These are phyloP conservation scores for Phalacrocorax aristotelis DNA, from an alignment of 2,113 vertebrate genomes.

Conservation along the genomic window DNA sequence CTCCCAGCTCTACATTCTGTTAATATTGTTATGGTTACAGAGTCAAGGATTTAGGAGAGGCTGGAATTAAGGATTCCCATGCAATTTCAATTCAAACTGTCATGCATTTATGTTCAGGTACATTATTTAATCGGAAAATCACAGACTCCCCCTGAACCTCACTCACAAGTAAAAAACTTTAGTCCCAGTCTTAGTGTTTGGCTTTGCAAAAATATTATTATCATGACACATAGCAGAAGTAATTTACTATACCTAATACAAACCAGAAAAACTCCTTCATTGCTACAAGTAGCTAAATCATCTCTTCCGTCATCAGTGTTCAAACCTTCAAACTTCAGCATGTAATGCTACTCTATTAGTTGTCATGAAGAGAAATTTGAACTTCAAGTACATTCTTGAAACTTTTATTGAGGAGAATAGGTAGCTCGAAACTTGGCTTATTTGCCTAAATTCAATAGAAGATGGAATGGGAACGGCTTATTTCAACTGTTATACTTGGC, in stretches of 20 bases:
- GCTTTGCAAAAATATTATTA: neutral
- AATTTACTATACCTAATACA: neutral
- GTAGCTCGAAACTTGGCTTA: neutral
- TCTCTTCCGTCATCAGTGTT: neutral
- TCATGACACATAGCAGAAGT: neutral
- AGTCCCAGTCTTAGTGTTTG: neutral
- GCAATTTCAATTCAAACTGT: neutral
- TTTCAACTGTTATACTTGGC: neutral
- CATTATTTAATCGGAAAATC: neutral
- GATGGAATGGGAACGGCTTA: neutral
- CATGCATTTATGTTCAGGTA: neutral
- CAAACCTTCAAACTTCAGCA: neutral
- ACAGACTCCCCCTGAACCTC: neutral
- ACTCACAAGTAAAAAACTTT: neutral
- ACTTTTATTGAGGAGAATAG: neutral
- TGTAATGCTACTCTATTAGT: neutral
- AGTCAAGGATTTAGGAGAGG: neutral
- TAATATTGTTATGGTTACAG: slow-evolving; percentile 38
- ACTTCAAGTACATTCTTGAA: neutral
- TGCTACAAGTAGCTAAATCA: neutral
- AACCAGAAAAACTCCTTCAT: neutral
- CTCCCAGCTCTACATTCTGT: neutral
- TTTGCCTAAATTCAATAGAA: neutral
- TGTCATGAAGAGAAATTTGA: neutral
- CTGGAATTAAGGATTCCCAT: slow-evolving; percentile 1